These are phyloP conservation scores for Chesias legatella DNA, from an alignment of 2,888 invertebrate genomes.

Conservation along the genomic window DNA sequence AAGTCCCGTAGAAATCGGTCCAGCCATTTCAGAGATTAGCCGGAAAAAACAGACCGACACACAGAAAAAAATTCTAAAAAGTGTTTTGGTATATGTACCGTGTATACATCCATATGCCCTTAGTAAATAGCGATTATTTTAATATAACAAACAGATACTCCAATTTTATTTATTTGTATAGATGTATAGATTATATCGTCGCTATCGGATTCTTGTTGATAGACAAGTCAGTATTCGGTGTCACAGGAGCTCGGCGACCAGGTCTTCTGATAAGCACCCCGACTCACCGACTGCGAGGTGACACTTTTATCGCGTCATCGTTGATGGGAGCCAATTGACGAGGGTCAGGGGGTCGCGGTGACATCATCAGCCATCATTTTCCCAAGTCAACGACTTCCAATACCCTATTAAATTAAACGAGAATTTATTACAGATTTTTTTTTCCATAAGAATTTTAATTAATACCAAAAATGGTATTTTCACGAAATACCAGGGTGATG, in stretches of 20 bases:
- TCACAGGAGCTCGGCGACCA: no score
- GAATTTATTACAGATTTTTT: conserved; percentile 7
- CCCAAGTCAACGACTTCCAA: conserved; percentile 27
- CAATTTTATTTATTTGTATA: no score
- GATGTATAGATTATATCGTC: no score
- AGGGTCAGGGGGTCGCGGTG: conserved; percentile 41
- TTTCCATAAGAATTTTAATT: conserved; percentile 6
- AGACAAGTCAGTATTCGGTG: neutral
- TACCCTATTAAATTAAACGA: conserved; percentile 1
- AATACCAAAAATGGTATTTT: neutral
- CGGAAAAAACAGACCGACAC: no score
- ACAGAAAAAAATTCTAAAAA: no score
- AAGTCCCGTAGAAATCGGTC: no score
- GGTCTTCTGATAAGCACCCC: conserved; percentile 1
- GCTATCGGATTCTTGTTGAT: neutral
- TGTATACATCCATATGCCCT: no score
- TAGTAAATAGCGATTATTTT: no score
- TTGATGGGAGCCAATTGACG: conserved; percentile 32
- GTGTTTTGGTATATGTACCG: no score
- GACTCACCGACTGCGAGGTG: conserved; percentile 28
- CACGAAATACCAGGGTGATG: conserved; percentile 3
- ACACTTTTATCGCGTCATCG: conserved; percentile 37
- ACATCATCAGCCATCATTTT: conserved; percentile 37
- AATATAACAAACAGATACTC: no score
- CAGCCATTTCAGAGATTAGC: no score